These are phyloP conservation scores for Mola mola DNA, from an alignment of 2,113 vertebrate genomes.

Conservation along the genomic window DNA sequence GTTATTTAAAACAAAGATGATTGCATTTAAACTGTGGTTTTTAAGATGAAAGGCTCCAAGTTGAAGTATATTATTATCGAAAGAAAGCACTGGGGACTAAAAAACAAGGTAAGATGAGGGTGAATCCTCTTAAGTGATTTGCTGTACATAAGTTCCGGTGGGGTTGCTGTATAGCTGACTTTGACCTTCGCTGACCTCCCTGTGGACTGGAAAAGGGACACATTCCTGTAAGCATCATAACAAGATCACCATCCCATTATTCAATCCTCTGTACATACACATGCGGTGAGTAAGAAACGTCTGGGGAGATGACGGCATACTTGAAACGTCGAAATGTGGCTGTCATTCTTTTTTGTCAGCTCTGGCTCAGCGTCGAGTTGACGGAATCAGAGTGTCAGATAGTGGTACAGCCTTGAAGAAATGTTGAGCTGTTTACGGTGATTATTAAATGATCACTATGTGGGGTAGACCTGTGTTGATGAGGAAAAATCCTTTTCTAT, in stretches of 20 bases:
- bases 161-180: background rate
- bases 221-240: background rate
- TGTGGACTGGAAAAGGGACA: background rate
- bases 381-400: too few species aligned
- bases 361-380: background rate
- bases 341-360: conserved; percentile 6
- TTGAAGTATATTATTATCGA: background rate
- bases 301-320: conserved; percentile 10
- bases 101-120: too few species aligned
- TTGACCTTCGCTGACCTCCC: conserved; percentile 4
- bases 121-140: too few species aligned
- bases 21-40: conserved; percentile 1
- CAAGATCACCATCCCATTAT: conserved; percentile 2
- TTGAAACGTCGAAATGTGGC: conserved; percentile 24
- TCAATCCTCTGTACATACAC: background rate
- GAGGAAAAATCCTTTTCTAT: conserved; percentile 21
- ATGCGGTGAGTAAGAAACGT: too few species aligned
- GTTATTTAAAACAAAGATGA: background rate
- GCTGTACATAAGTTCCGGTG: background rate
- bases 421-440: conserved; percentile 25
- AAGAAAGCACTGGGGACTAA: too few species aligned
- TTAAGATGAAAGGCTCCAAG: background rate
- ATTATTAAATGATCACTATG: conserved; percentile 32
- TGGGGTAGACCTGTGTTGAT: conserved; percentile 3
- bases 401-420: too few species aligned